Conservation (phyloP, 2,797 vertebrate species). For the Pangasius larnaudii region DNA sequence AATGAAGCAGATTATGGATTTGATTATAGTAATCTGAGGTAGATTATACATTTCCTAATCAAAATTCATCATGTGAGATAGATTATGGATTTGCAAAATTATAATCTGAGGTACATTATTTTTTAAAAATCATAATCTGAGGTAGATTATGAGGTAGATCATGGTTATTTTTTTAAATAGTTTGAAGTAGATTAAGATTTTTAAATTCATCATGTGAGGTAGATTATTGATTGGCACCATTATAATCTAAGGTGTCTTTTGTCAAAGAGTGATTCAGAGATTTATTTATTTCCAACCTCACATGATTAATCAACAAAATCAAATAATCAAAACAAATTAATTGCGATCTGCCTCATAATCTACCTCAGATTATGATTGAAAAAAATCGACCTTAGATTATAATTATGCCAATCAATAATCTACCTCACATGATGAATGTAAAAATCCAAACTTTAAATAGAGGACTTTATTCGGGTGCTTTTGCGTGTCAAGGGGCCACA, state of each 20-base stretch:
- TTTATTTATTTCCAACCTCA: background rate
- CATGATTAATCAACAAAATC: no score
- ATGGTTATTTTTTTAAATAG: background rate
- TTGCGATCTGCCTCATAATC: no score
- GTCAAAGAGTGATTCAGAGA: background rate
- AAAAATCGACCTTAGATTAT: no score
- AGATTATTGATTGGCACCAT: background rate
- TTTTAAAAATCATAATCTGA: background rate
- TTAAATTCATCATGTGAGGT: background rate
- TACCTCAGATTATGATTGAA: no score
- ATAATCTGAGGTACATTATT: background rate
- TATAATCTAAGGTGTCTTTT: background rate
- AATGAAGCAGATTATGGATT: background rate
- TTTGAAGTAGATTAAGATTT: background rate
- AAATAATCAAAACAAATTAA: no score
- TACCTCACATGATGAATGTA: no score
- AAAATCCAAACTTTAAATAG: no score
- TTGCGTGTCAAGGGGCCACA: slow-evolving; percentile 50
- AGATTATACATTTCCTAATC: background rate
- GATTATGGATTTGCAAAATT: background rate
- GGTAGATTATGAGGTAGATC: background rate
- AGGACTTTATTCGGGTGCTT: background rate
- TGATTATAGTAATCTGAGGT: no score
- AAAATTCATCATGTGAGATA: background rate
- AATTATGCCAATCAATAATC: no score